phyloP scores from a whole-genome alignment of 1,140 invertebrate species.

The Mycetomoellerius zeteki region DNA sequence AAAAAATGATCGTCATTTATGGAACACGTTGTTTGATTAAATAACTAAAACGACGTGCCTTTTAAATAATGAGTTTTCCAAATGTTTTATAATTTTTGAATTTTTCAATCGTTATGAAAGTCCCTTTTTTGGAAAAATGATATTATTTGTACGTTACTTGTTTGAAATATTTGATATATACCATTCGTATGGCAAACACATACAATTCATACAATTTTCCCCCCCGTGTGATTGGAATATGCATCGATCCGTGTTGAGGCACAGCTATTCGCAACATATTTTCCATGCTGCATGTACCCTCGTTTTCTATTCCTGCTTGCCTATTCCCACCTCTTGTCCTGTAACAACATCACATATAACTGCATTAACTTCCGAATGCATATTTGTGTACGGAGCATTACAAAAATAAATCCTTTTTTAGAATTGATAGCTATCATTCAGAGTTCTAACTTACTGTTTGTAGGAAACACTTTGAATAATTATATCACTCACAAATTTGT shows the following conservation, averaged over 20 bases:
- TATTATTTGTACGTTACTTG: neutral
- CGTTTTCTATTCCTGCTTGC: neutral
- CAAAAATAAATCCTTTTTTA: conserved; percentile 61
- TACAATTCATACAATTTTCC: conserved; percentile 27
- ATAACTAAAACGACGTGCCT: neutral
- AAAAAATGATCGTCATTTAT: neutral
- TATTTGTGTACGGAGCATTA: neutral
- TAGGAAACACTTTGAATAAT: neutral
- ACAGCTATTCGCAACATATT: conserved; percentile 68
- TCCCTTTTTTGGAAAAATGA: neutral
- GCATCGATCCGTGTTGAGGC: conserved; percentile 66
- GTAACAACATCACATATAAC: conserved; percentile 52
- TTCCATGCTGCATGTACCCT: conserved; percentile 53
- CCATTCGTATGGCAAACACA: neutral
- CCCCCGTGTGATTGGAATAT: conserved; percentile 10
- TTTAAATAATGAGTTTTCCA: neutral
- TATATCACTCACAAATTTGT: neutral
- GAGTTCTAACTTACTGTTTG: neutral
- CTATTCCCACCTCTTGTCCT: conserved; percentile 14
- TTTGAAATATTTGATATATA: neutral
- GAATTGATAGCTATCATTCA: neutral
- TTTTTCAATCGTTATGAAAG: neutral
- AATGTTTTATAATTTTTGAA: neutral
- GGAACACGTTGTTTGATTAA: neutral
- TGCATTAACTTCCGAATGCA: conserved; percentile 52